Evolutionary conservation across 2,888 invertebrate species (phyloP).

Genomic region (Nymphalis polychloros): DNA sequence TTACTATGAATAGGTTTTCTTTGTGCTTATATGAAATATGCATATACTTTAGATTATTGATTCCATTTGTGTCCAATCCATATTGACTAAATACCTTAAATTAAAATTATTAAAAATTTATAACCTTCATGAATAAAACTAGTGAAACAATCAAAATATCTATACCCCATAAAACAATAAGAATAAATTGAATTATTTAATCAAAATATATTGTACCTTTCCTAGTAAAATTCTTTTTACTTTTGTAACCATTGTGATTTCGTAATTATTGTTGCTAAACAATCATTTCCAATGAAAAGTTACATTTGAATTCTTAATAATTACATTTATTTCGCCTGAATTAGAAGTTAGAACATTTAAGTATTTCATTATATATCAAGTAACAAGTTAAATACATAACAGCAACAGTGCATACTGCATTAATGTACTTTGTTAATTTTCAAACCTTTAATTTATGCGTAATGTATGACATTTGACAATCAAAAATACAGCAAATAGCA

Average conservation of each 20-base stretch:
- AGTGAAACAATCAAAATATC: not conserved
- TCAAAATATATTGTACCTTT: conserved; percentile 26
- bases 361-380: not conserved
- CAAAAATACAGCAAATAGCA: too few relatives aligned
- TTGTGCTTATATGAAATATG: conserved; percentile 58
- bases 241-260: conserved; percentile 24
- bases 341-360: not conserved
- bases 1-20: conserved; percentile 53
- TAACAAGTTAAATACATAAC: not conserved
- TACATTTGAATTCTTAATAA: not conserved
- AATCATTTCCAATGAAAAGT: not conserved
- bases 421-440: not conserved
- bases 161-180: not conserved
- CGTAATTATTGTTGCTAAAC: not conserved
- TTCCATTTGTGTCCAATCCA: conserved; percentile 21
- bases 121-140: not conserved
- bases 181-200: not conserved
- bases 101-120: not conserved
- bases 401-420: not conserved
- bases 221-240: conserved; percentile 29
- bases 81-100: conserved; percentile 29
- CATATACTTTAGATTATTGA: conserved; percentile 46
- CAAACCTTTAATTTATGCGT: not conserved
- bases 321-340: not conserved
- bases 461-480: not conserved